Percentiles rank a stretch among this genome's conserved stretches.
Evolutionary conservation across 2,888 invertebrate species (phyloP).

Genomic region (Calliopum simillimum): DNA sequence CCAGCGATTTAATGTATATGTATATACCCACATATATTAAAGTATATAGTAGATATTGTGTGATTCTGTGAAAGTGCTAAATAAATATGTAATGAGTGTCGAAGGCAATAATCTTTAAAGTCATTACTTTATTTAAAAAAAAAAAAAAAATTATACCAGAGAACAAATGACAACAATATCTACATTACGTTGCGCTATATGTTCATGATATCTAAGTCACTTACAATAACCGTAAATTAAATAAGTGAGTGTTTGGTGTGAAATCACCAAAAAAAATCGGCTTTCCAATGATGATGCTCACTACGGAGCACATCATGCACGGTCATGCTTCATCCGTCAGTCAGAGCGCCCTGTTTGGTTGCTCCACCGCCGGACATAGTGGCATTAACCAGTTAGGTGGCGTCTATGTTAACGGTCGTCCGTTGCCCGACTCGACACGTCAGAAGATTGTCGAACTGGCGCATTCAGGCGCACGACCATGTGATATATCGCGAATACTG

Average conservation of each 20-base stretch:
- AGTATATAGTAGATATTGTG: too few relatives aligned
- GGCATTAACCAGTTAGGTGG: constrained; percentile 99
- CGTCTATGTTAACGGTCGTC: constrained; percentile 98
- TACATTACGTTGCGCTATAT: not conserved
- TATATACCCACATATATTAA: too few relatives aligned
- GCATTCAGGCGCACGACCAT: constrained; percentile 96
- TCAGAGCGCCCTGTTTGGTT: constrained; percentile 83
- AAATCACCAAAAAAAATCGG: constrained; percentile 16
- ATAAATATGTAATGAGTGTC: constrained; percentile 7
- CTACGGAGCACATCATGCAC: constrained; percentile 79
- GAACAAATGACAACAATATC: constrained; percentile 25
- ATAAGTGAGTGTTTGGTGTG: not conserved
- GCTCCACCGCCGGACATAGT: constrained; percentile 87
- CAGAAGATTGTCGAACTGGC: constrained; percentile 99
- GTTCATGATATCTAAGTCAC: not conserved
- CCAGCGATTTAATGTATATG: too few relatives aligned
- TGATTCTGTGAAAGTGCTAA: too few relatives aligned
- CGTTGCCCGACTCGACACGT: constrained; percentile 96
- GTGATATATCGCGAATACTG: constrained; percentile 98
- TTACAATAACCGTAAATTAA: not conserved
- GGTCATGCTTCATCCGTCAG: constrained; percentile 73
- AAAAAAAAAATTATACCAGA: constrained; percentile 24
- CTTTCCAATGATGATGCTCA: constrained; percentile 62
- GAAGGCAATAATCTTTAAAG: constrained; percentile 18
- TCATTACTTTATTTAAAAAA: constrained; percentile 32